These are phyloP conservation scores for Athripsodes cinereus DNA, from an alignment of 2,888 invertebrate species.

Conservation along the genomic window DNA sequence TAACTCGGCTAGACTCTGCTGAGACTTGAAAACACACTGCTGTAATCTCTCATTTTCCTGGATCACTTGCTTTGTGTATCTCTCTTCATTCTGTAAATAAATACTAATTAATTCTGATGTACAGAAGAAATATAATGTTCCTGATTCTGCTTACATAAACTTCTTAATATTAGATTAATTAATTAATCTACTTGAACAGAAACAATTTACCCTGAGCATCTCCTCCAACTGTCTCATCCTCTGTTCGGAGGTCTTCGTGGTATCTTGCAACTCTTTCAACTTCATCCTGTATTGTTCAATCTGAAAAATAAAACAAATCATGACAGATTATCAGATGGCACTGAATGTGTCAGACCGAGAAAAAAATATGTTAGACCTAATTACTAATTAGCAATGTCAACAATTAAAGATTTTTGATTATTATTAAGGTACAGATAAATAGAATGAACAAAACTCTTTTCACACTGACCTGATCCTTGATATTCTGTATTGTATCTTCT, in stretches of 20 bases:
- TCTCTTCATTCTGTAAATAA: slow-evolving; percentile 46
- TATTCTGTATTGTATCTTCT: slow-evolving; percentile 32
- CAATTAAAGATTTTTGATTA: too few relatives aligned
- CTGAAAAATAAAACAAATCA: slow-evolving; percentile 32
- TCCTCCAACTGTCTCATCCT: slow-evolving; percentile 54
- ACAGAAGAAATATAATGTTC: too few relatives aligned
- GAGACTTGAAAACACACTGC: slow-evolving; percentile 45
- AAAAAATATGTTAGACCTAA: too few relatives aligned
- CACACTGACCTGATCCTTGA: slow-evolving; percentile 34
- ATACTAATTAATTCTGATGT: too few relatives aligned
- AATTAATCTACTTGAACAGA: too few relatives aligned
- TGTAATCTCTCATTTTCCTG: slow-evolving; percentile 46
- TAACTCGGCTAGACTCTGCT: slow-evolving; percentile 42
- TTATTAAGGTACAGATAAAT: too few relatives aligned
- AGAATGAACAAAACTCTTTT: too few relatives aligned
- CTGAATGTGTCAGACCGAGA: too few relatives aligned
- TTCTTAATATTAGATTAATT: too few relatives aligned
- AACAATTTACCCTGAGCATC: slow-evolving; percentile 47
- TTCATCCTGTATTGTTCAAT: slow-evolving; percentile 45
- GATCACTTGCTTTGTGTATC: slow-evolving; percentile 42
- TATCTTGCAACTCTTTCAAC: slow-evolving; percentile 44
- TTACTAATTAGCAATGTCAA: too few relatives aligned
- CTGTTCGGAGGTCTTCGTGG: slow-evolving; percentile 51
- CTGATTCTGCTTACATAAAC: too few relatives aligned
- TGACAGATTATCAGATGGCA: too few relatives aligned